These are phyloP conservation scores for Epiblema foenella DNA, from an alignment of 2,888 invertebrate species.

Conservation along the genomic window DNA sequence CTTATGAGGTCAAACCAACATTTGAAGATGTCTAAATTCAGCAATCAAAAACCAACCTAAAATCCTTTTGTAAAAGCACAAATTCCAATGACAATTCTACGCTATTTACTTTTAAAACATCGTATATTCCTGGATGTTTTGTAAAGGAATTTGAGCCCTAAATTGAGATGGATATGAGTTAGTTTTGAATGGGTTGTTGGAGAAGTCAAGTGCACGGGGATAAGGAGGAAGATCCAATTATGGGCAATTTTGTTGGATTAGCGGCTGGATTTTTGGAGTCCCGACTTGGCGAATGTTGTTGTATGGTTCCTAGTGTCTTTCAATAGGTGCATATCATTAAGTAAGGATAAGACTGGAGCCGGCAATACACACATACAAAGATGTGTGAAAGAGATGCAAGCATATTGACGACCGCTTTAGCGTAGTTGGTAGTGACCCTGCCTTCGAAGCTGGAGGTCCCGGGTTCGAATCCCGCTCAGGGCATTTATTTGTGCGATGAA, in stretches of 20 bases:
- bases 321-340: too few relatives aligned
- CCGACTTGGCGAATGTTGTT: neutral
- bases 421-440: too few relatives aligned
- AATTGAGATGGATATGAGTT: neutral
- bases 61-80: slow-evolving; percentile 17
- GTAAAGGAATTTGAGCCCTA: slow-evolving; percentile 44
- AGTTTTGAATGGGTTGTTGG: slow-evolving; percentile 24
- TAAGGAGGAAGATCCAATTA: slow-evolving; percentile 74
- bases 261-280: slow-evolving; percentile 69
- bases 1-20: slow-evolving; percentile 58
- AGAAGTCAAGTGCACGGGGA: slow-evolving; percentile 59
- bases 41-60: slow-evolving; percentile 46
- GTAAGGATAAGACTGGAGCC: too few relatives aligned
- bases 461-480: too few relatives aligned
- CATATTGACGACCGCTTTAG: too few relatives aligned
- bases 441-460: too few relatives aligned
- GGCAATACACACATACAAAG: too few relatives aligned
- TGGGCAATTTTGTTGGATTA: slow-evolving; percentile 69
- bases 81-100: slow-evolving; percentile 37
- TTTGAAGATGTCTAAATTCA: slow-evolving; percentile 19
- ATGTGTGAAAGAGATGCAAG: too few relatives aligned
- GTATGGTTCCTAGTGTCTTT: neutral
- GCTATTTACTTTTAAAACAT: slow-evolving; percentile 41
- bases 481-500: too few relatives aligned
- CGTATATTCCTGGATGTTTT: slow-evolving; percentile 34